Evolutionary conservation across 2,888 invertebrate species (phyloP).

Genomic region (Phortica magna): DNA sequence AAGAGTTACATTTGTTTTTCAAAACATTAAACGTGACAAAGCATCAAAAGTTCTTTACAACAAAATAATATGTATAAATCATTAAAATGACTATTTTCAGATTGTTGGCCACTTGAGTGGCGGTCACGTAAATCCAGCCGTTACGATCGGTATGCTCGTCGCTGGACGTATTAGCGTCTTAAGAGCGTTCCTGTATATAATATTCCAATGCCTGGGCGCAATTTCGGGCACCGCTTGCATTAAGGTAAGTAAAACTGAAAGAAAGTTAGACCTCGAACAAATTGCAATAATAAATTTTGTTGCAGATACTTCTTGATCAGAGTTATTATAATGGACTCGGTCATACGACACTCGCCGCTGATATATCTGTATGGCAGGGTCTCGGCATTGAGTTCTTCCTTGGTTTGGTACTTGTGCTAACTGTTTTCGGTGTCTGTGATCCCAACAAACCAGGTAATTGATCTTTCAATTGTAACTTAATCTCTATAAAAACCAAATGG

Average conservation of each 20-base stretch:
- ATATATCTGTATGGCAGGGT: constrained; percentile 86
- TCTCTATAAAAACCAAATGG: background rate
- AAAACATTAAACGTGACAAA: background rate
- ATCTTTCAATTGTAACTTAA: background rate
- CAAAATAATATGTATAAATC: background rate
- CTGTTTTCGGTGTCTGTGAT: constrained; percentile 89
- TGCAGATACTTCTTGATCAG: constrained; percentile 84
- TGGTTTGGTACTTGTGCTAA: constrained; percentile 91
- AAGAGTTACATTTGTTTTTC: background rate
- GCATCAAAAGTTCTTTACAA: background rate
- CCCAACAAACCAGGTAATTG: constrained; percentile 73
- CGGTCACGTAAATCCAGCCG: constrained; percentile 95
- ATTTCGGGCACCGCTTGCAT: constrained; percentile 88
- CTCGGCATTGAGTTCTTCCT: constrained; percentile 94
- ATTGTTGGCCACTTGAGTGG: constrained; percentile 92
- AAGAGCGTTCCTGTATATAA: constrained; percentile 87
- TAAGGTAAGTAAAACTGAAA: constrained; percentile 78
- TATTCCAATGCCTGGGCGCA: constrained; percentile 90
- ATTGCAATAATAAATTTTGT: background rate
- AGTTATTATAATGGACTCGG: constrained; percentile 83
- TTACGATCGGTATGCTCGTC: constrained; percentile 88
- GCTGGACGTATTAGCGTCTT: constrained; percentile 88
- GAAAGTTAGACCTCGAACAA: too few relatives aligned
- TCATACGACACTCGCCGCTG: constrained; percentile 82
- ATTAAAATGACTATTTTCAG: constrained; percentile 76